Base-by-base conservation (phyloP, 2,797 vertebrate genomes). In the Rhadinocentrus ornatus region DNA sequence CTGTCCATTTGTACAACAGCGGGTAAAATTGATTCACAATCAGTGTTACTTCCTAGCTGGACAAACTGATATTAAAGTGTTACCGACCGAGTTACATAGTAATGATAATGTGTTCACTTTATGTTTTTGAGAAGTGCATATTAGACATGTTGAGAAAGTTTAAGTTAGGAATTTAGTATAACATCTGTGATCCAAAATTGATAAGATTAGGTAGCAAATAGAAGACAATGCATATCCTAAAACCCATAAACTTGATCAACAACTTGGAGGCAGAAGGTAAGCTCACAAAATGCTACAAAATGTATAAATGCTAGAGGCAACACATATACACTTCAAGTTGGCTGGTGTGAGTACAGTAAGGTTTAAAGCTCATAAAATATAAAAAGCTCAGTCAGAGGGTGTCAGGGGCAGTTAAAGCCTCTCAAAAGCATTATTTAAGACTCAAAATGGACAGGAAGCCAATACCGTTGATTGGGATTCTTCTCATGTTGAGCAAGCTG, bases 181-280 rank as follows among this genome's bases (percentile, higher is more conserved):
- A 56, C 50, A 74, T 75, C 82, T 58, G 57, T 68, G 65, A 65
- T 55, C 32, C 62, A 39, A 39, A 59, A 50, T 48, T 74, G 18
- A 69, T 70, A n/a, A 84, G 86, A 79, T 78, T 62, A 80, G 69
- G 34, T 60, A 41, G 52, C 18, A 59, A 81, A 87, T 54, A 59
- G 62, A 85, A 85, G 63, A 66, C 73, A 80, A 18, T 71, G n/a
- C 0, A 16, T 3, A 63, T 50, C 70, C 73, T 6, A 27, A 58
- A 37, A 72, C 44, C 16, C 18, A 69, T 82, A 80, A 56, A 71
- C 76, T 82, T 64, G 64, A 61, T 65, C 50, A 80, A 64, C 67
- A 66, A 80, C 63, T 77, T 75, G 80, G 80, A 87, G 57, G 62
- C 56, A 72, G 69, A 69, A 55, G 35, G 70, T 71, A 70, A 75